These are phyloP conservation scores for Drosophila elegans DNA, from an alignment of 1,140 invertebrate species.

Conservation along the genomic window DNA sequence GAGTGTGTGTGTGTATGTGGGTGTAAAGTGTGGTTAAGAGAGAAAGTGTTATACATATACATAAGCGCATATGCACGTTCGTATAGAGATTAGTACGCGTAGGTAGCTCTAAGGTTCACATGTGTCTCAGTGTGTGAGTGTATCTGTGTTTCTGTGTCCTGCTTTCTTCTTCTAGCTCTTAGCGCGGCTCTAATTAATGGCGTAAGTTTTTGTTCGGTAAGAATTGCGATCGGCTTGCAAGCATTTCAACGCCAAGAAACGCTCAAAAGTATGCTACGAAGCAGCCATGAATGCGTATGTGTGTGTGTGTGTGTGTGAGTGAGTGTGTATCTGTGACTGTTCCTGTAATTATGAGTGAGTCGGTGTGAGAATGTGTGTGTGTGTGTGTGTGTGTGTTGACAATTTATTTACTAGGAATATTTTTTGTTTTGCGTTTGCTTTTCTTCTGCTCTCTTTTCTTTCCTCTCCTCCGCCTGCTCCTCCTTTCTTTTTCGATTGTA, in stretches of 20 bases:
- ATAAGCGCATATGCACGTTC: slow-evolving; percentile 47
- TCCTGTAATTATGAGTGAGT: slow-evolving; percentile 41
- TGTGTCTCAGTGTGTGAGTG: slow-evolving; percentile 29
- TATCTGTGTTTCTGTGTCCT: slow-evolving; percentile 14
- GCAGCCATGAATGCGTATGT: slow-evolving; percentile 39
- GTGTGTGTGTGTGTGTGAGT: slow-evolving; percentile 25
- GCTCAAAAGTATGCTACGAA: slow-evolving; percentile 51
- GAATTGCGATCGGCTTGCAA: slow-evolving; percentile 33
- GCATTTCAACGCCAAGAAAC: slow-evolving; percentile 25
- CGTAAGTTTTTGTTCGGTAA: slow-evolving; percentile 18
- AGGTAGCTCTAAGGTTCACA: slow-evolving; percentile 80
- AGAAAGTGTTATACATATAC: slow-evolving; percentile 37
- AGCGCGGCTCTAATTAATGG: slow-evolving; percentile 17
- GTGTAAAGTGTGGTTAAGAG: slow-evolving; percentile 23
- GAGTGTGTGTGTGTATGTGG: slow-evolving; percentile 16
- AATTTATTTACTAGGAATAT: slow-evolving; percentile 76
- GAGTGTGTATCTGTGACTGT: slow-evolving; percentile 19
- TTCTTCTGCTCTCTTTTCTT: slow-evolving; percentile 26
- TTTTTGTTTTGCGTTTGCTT: slow-evolving; percentile 43
- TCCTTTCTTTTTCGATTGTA: neutral
- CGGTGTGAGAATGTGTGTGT: slow-evolving; percentile 34
- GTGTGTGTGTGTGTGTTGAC: slow-evolving; percentile 54
- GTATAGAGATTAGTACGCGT: slow-evolving; percentile 79
- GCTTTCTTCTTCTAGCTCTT: slow-evolving; percentile 1
- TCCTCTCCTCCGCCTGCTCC: slow-evolving; percentile 13